A percentile compares a stretch with the other conserved stretches of the same genome.
Evolutionary conservation across 2,888 invertebrate species (phyloP).

Genomic region (Trachelus stipa): DNA sequence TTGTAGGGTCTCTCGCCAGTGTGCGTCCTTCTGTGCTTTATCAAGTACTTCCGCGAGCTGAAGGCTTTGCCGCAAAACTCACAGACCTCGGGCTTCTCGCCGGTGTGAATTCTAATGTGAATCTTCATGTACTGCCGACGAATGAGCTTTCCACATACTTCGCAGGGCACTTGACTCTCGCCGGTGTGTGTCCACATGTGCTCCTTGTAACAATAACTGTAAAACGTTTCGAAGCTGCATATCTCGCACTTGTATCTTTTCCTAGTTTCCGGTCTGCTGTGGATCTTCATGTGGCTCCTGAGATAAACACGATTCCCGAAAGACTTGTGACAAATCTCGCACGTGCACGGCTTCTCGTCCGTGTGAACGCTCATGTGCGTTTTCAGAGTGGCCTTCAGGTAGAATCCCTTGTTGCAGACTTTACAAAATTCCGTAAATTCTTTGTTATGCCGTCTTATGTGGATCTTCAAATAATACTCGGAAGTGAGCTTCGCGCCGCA

Average conservation of each 20-base stretch:
- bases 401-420: conserved; percentile 61
- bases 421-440: conserved; percentile 65
- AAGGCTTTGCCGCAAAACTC: conserved; percentile 55
- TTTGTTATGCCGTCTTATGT: conserved; percentile 71
- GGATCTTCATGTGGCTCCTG: conserved; percentile 65
- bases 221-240: conserved; percentile 65
- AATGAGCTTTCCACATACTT: conserved; percentile 63
- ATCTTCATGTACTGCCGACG: conserved; percentile 51
- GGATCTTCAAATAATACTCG: conserved; percentile 72
- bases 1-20: conserved; percentile 53
- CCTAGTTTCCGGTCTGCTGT: conserved; percentile 57
- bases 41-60: conserved; percentile 46
- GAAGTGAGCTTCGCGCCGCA: conserved; percentile 74
- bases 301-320: conserved; percentile 69
- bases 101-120: conserved; percentile 51
- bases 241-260: conserved; percentile 69
- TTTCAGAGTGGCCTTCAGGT: conserved; percentile 49
- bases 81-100: conserved; percentile 55
- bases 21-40: conserved; percentile 49
- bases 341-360: conserved; percentile 41
- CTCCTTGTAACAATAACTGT: conserved; percentile 62
- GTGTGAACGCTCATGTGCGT: conserved; percentile 60
- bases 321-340: conserved; percentile 63
- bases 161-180: conserved; percentile 58
- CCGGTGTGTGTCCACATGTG: conserved; percentile 65